A percentile compares a stretch with the other conserved stretches of the same genome.
These are phyloP conservation scores for Andrena trimmerana DNA, from an alignment of 2,888 invertebrate genomes.

Conservation along the genomic window DNA sequence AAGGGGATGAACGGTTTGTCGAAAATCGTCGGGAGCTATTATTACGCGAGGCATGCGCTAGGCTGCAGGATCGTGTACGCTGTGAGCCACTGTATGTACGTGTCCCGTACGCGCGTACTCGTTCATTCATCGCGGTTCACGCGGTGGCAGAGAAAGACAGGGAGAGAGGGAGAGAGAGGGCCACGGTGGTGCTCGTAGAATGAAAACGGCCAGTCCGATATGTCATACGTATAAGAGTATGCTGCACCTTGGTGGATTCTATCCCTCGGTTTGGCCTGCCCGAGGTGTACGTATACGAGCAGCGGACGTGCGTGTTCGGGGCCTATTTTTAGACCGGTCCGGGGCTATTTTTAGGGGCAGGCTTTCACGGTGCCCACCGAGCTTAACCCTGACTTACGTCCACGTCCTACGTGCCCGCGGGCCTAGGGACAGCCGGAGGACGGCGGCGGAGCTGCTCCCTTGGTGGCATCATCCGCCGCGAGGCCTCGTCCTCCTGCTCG, in stretches of 20 bases:
- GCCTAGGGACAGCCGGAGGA: conserved; percentile 49
- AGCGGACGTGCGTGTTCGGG: conserved; percentile 59
- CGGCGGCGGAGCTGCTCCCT: conserved; percentile 1
- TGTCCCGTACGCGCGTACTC: conserved; percentile 28
- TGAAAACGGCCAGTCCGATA: conserved; percentile 43
- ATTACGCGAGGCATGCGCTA: conserved; percentile 42
- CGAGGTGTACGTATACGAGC: conserved; percentile 43
- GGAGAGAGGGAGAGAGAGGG: conserved; percentile 2
- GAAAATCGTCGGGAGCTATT: conserved; percentile 48
- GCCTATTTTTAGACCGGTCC: conserved; percentile 84
- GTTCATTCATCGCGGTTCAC: conserved; percentile 62
- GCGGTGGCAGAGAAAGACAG: conserved; percentile 27
- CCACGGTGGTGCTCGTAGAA: conserved; percentile 35
- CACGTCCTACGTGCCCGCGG: conserved; percentile 70
- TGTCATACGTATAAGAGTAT: conserved; percentile 52
- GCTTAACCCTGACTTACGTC: conserved; percentile 84
- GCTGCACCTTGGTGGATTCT: conserved; percentile 65
- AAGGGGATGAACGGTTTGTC: conserved; percentile 14
- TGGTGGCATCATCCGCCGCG: conserved; percentile 1
- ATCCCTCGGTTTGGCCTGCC: conserved; percentile 46
- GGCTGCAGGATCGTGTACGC: conserved; percentile 21
- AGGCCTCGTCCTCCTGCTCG: background rate
- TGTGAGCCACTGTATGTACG: conserved; percentile 1
- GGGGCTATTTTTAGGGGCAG: conserved; percentile 83
- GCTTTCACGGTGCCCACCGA: conserved; percentile 81